These are phyloP conservation scores for Crypturellus undulatus DNA, from an alignment of 2,113 vertebrate genomes.

Conservation along the genomic window DNA sequence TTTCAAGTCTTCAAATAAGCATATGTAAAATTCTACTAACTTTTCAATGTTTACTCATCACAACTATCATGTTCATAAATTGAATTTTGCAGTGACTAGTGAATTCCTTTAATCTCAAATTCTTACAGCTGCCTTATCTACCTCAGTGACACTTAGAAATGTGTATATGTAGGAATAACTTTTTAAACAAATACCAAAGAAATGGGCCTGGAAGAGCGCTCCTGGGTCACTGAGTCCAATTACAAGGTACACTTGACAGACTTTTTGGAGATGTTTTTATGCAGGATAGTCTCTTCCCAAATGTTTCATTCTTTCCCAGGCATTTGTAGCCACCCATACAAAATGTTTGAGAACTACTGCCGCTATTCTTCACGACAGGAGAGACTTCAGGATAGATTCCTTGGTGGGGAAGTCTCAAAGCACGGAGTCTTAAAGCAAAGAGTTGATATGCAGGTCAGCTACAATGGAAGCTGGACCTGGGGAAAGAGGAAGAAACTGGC, in stretches of 20 bases:
- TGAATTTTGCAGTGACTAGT: neutral
- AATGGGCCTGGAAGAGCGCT: neutral
- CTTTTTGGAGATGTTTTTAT: neutral
- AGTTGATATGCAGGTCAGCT: fast-evolving
- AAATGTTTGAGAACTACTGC: neutral
- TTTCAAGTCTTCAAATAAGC: neutral
- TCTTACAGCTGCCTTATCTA: neutral
- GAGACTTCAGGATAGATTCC: neutral
- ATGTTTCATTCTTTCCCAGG: neutral
- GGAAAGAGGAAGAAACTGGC: neutral
- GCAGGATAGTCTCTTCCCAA: neutral
- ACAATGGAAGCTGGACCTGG: neutral
- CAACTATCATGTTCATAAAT: neutral
- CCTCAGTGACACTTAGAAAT: neutral
- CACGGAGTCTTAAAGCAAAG: neutral
- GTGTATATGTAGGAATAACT: neutral
- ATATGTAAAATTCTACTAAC: neutral
- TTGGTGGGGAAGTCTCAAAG: neutral
- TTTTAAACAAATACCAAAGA: neutral
- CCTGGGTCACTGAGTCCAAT: neutral
- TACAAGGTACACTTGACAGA: neutral
- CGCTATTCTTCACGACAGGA: neutral
- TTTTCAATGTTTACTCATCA: neutral
- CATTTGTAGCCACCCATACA: neutral
- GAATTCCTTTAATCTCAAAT: neutral